phyloP scores from a whole-genome alignment of 2,797 vertebrate genomes.

The Cichlasoma orientale region DNA sequence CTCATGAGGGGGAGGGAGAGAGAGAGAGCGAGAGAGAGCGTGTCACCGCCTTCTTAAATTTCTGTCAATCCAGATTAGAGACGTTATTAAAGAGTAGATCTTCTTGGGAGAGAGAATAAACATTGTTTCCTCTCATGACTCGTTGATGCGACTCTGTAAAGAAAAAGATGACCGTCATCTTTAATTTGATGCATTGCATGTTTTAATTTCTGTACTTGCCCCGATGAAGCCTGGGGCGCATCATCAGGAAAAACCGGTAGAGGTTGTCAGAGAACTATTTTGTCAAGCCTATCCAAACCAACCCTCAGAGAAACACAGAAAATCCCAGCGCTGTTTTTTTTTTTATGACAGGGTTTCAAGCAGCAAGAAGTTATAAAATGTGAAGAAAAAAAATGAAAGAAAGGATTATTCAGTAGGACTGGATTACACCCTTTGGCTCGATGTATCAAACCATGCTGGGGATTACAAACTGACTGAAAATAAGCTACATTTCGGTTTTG shows the following conservation, averaged over 20 bases:
- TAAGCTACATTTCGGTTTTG: neutral
- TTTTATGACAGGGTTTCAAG: neutral
- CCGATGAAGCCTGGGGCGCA: constrained; percentile 65
- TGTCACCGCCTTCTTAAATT: neutral
- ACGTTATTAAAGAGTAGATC: neutral
- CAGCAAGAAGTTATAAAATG: neutral
- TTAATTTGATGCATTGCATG: constrained; percentile 2
- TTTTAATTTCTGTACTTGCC: neutral
- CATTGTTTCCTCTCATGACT: neutral
- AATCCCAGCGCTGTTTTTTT: neutral
- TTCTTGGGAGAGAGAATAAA: neutral
- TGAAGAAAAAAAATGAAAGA: neutral
- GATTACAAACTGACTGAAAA: neutral
- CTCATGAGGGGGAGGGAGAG: constrained; percentile 25
- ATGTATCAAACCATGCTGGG: neutral
- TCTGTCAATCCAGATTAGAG: constrained; percentile 8
- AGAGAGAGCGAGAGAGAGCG: constrained; percentile 8
- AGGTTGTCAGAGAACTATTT: constrained; percentile 69
- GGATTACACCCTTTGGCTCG: neutral
- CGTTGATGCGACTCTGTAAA: neutral
- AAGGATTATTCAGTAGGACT: neutral
- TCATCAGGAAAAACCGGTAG: constrained; percentile 86
- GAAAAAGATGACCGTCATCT: neutral
- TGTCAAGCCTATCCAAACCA: constrained; percentile 54
- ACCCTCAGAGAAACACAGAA: constrained; percentile 9